phyloP scores from a whole-genome alignment of 2,888 invertebrate species.

The Spicauda simplicius region DNA sequence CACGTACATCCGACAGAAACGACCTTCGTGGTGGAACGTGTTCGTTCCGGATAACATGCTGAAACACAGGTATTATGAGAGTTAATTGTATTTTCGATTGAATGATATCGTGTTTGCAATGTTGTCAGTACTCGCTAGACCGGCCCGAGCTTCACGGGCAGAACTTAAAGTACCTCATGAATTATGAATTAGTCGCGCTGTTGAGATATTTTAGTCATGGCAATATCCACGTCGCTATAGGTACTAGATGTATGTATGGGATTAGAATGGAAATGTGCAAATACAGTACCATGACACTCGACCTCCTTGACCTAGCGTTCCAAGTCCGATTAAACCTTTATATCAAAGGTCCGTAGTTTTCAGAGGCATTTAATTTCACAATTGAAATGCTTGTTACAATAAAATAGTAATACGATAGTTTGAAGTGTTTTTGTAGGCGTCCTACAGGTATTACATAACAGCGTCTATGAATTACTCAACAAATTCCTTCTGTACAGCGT shows the following conservation, averaged over 20 bases:
- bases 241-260: slow-evolving; percentile 50
- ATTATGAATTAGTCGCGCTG: slow-evolving; percentile 42
- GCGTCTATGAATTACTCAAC: too few species aligned
- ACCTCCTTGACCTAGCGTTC: slow-evolving; percentile 72
- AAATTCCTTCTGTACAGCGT: too few species aligned
- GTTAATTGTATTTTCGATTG: slow-evolving; percentile 12
- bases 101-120: neutral
- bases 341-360: slow-evolving; percentile 54
- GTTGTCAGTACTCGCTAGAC: slow-evolving; percentile 8
- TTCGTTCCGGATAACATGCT: slow-evolving; percentile 91
- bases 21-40: slow-evolving; percentile 95
- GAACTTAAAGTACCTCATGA: slow-evolving; percentile 38
- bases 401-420: neutral
- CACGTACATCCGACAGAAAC: slow-evolving; percentile 87
- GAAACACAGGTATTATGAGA: slow-evolving; percentile 85
- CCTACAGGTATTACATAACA: too few species aligned
- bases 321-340: slow-evolving; percentile 61
- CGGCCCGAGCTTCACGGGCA: slow-evolving; percentile 26
- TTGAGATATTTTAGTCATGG: slow-evolving; percentile 42
- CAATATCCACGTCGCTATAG: slow-evolving; percentile 29
- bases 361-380: slow-evolving; percentile 51
- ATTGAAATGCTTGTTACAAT: neutral
- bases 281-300: slow-evolving; percentile 61
- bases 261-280: slow-evolving; percentile 65
- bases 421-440: neutral